Evolutionary conservation across 2,113 vertebrate species (phyloP).

Genomic region (Oncorhynchus tshawytscha): DNA sequence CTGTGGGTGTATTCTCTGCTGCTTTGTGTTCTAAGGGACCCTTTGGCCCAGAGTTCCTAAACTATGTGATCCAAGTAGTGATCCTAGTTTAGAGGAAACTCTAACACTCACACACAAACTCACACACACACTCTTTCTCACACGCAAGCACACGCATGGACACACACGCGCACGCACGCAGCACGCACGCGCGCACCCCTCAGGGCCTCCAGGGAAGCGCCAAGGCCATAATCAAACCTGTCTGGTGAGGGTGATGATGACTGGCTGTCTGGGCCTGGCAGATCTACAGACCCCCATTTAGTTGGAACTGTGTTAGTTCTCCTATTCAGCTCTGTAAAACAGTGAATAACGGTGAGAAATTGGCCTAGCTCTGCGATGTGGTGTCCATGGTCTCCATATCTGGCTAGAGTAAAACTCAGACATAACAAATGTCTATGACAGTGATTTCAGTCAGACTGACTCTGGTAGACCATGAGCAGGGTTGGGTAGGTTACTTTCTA

Average conservation of each 20-base stretch:
- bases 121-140: neutral
- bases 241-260: constrained; percentile 27
- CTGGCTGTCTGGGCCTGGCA: constrained; percentile 38
- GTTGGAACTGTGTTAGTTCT: constrained; percentile 19
- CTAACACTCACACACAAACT: neutral
- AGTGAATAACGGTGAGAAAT: constrained; percentile 26
- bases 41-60: constrained; percentile 2
- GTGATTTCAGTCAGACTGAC: constrained; percentile 18
- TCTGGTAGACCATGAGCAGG: neutral
- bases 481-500: neutral
- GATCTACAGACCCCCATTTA: constrained; percentile 21
- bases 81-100: neutral
- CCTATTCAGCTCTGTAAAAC: neutral
- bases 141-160: neutral
- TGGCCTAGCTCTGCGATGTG: constrained; percentile 27
- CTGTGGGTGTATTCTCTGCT: constrained; percentile 4
- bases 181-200: neutral
- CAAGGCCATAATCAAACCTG: constrained; percentile 41
- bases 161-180: no score
- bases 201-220: neutral
- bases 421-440: constrained; percentile 19
- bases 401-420: constrained; percentile 38
- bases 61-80: no score
- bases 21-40: constrained; percentile 36
- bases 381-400: constrained; percentile 34